Conservation (phyloP, 1,140 invertebrate genomes). For the Teleogryllus occipitalis region DNA sequence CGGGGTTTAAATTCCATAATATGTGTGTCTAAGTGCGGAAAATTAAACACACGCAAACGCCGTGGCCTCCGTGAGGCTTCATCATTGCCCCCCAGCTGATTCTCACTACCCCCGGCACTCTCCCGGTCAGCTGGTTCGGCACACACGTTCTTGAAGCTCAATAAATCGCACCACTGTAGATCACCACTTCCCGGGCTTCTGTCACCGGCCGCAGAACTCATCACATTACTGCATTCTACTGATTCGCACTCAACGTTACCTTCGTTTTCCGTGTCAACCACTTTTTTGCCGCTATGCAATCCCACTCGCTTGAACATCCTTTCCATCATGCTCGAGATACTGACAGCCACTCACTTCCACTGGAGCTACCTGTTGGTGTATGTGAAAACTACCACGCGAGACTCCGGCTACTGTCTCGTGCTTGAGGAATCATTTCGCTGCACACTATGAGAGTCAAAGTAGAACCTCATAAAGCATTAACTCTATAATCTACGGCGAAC, state of each 20-base stretch:
- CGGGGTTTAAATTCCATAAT: conserved; percentile 31
- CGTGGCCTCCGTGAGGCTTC: not conserved
- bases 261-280: conserved; percentile 18
- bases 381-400: not conserved
- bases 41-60: conserved; percentile 20
- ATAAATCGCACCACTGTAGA: conserved; percentile 20
- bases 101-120: not conserved
- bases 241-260: not conserved
- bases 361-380: conserved; percentile 7
- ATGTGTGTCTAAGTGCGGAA: conserved; percentile 22
- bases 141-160: conserved; percentile 21
- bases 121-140: conserved; percentile 8
- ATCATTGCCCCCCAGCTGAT: conserved; percentile 13
- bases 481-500: not conserved
- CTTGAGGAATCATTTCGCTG: too few relatives aligned
- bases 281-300: conserved; percentile 18
- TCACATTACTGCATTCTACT: not conserved
- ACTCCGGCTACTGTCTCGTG: not conserved
- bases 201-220: not conserved
- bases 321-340: conserved; percentile 20
- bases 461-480: too few relatives aligned
- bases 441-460: too few relatives aligned
- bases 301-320: conserved; percentile 24
- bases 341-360: not conserved
- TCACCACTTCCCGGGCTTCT: conserved; percentile 13